These are phyloP conservation scores for Carapus acus DNA, from an alignment of 2,797 vertebrate species.

Conservation along the genomic window DNA sequence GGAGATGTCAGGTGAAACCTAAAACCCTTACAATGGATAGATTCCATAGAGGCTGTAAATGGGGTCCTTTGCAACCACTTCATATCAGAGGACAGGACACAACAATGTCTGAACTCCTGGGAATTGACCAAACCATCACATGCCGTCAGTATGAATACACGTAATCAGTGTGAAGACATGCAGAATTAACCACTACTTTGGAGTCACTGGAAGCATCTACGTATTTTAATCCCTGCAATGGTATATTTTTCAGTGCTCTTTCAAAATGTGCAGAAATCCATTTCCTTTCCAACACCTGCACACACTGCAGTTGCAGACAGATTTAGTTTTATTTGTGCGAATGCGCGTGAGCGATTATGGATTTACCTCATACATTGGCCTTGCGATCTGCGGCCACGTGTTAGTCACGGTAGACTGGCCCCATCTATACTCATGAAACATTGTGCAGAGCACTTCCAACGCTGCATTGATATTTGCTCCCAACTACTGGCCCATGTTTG, in stretches of 20 bases:
- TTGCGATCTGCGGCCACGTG: slow-evolving; percentile 21
- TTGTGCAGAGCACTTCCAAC: slow-evolving; percentile 31
- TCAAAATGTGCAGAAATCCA: slow-evolving; percentile 5
- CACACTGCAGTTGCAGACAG: no score
- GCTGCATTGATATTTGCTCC: slow-evolving; percentile 45
- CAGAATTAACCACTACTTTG: no score
- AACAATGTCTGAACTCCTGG: no score
- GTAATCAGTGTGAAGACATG: no score
- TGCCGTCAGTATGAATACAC: no score
- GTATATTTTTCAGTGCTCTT: no score
- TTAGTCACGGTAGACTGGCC: slow-evolving; percentile 36
- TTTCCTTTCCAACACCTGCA: slow-evolving; percentile 1
- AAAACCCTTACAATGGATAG: neutral
- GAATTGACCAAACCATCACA: no score
- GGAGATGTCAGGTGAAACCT: neutral
- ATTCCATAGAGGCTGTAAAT: neutral
- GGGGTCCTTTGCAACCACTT: no score
- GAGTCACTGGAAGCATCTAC: no score
- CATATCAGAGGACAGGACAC: no score
- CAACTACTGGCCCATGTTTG: slow-evolving; percentile 44
- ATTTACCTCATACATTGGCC: slow-evolving; percentile 46
- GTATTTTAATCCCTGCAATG: no score
- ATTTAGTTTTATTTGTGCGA: slow-evolving; percentile 8
- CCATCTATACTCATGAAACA: slow-evolving; percentile 47
- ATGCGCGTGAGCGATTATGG: no score